Evolutionary conservation across 2,888 invertebrate species (phyloP).

Genomic region (Drosophila formosana): DNA sequence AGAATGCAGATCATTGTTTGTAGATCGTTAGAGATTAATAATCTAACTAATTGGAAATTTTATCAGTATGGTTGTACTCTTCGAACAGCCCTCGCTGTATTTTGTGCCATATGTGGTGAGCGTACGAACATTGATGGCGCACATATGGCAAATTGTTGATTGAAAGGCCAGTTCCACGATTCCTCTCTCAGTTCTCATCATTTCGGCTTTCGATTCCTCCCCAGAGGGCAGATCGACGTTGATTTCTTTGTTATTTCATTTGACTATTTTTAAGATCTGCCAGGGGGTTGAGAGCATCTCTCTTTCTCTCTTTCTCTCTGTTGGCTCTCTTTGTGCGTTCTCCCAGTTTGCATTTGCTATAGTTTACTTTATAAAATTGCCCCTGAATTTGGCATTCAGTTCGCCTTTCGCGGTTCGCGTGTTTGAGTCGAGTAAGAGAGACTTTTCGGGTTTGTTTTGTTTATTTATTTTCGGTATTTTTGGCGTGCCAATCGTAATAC

Average conservation of each 20-base stretch:
- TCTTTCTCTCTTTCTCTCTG: slow-evolving; percentile 6
- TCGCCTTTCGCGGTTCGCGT: slow-evolving; percentile 69
- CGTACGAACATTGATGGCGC: slow-evolving; percentile 40
- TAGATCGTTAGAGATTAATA: background rate
- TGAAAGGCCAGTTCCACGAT: slow-evolving; percentile 40
- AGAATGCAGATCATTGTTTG: background rate
- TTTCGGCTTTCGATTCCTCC: slow-evolving; percentile 8
- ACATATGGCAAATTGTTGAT: slow-evolving; percentile 68
- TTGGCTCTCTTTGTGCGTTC: slow-evolving; percentile 17
- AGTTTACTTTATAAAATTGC: slow-evolving; percentile 55
- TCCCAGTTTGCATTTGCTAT: slow-evolving; percentile 42
- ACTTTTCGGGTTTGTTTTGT: slow-evolving; percentile 37
- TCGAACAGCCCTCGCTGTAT: slow-evolving; percentile 3
- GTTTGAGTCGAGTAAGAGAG: slow-evolving; percentile 51
- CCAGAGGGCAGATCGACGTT: slow-evolving; percentile 34
- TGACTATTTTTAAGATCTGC: slow-evolving; percentile 65
- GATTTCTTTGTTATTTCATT: slow-evolving; percentile 47
- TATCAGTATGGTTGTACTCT: background rate
- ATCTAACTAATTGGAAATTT: background rate
- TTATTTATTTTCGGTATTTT: slow-evolving; percentile 23
- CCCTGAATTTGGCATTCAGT: slow-evolving; percentile 72
- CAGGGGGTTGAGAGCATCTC: slow-evolving; percentile 28
- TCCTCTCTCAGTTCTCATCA: background rate
- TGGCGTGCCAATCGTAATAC: slow-evolving; percentile 30
- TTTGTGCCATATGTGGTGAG: slow-evolving; percentile 22